Base-by-base conservation (phyloP, 2,113 vertebrate species). In the Corydoras maculifer region DNA sequence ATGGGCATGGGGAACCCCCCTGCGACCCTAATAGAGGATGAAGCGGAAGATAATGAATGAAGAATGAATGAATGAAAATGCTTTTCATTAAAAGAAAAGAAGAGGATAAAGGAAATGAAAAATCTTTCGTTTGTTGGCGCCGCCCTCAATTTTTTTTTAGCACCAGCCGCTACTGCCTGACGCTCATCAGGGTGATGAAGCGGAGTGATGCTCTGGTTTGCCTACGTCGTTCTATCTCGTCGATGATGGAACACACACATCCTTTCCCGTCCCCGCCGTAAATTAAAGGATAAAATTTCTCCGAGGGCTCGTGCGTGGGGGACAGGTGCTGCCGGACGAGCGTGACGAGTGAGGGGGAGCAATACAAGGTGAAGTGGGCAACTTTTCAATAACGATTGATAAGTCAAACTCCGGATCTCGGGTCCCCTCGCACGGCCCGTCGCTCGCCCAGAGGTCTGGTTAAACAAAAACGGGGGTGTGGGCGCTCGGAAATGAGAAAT, bases 401-500 rank as follows among this genome's bases (percentile, higher is more conserved):
- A 31, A 14, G 50, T 50, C 13, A 31, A 66, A 35, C 48, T 65
- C 50, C 30, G 29, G 50, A 53, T 53, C 29, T 14, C 3, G 18
- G 15, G 6, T 64, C 13, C 51, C 30, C 3, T 57, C 15, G 10
- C 50, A 25, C 18, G 18, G 15, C 62, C 57, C 11, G 9, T 29
- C 48, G 32, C 49, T 10, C 15, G 30, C 57, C 43, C 25, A 75
- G 71, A 58, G 64, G 60, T 57, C 72, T 66, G 72, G 69, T 77
- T 79, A 79, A 57, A 77, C 58, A 58, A 32, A 55, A 76, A 55
- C 35, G 13, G 48, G 81, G 82, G 82, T 83, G 82, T n/a, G 73
- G 72, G 69, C 55, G 60, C 77, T 80, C 58, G 75, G 82, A 85
- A 86, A 85, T 81, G 83, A 77, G 76, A 75, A 73, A 82, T 84